Evolutionary conservation across 2,888 invertebrate genomes (phyloP).

Genomic region (Drosophila vallismaia): DNA sequence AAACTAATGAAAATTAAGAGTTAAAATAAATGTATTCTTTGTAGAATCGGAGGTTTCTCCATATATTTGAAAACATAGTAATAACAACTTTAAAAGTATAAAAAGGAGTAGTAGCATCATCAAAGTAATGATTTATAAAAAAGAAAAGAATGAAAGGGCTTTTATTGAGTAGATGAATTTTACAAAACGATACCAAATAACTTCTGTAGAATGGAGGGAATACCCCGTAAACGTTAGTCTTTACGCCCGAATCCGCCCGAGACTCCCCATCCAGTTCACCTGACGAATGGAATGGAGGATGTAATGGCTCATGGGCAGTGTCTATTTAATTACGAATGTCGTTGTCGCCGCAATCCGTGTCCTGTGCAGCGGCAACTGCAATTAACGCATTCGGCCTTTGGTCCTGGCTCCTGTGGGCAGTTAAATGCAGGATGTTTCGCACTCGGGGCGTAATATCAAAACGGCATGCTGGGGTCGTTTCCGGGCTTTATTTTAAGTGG

Average conservation of each 20-base stretch:
- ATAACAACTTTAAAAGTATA: too few relatives aligned
- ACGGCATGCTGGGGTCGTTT: constrained; percentile 22
- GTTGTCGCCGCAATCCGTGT: constrained; percentile 81
- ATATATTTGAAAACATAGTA: too few relatives aligned
- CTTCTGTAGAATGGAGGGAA: not conserved
- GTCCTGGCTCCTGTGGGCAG: constrained; percentile 26
- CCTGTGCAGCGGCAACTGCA: constrained; percentile 58
- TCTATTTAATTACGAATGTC: constrained; percentile 82
- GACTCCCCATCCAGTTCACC: constrained; percentile 4
- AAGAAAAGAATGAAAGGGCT: too few relatives aligned
- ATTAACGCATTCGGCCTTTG: constrained; percentile 56
- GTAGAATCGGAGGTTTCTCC: too few relatives aligned
- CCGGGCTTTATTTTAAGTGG: constrained; percentile 47
- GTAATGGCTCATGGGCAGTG: constrained; percentile 65
- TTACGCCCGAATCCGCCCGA: not conserved
- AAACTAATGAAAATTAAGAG: too few relatives aligned
- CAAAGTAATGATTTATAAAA: too few relatives aligned
- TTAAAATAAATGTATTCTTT: too few relatives aligned
- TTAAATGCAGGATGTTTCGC: constrained; percentile 36
- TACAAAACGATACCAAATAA: not conserved
- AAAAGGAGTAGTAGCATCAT: too few relatives aligned
- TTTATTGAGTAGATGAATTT: too few relatives aligned
- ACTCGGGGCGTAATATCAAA: constrained; percentile 37
- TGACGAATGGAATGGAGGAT: not conserved
- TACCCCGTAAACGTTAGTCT: too few relatives aligned